These are phyloP conservation scores for Trinorchestia longiramus DNA, from an alignment of 1,140 invertebrate species.

Conservation along the genomic window DNA sequence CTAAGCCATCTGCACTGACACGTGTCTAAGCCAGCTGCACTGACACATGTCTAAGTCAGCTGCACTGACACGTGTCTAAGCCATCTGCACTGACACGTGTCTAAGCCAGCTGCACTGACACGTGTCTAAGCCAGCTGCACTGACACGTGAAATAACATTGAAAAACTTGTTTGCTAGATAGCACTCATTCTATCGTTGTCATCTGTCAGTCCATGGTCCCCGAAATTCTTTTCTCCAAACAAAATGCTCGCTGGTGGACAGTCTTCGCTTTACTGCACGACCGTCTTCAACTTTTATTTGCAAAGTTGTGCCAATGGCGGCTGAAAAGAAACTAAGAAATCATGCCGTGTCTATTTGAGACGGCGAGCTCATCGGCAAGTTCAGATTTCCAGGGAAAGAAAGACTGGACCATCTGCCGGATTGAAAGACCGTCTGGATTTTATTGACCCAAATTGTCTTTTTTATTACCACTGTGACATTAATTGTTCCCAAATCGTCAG, in stretches of 20 bases:
- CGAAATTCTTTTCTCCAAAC: neutral
- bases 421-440: neutral
- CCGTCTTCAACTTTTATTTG: constrained; percentile 30
- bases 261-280: neutral
- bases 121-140: neutral
- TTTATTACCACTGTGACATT: too few species aligned
- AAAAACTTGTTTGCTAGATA: neutral
- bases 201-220: neutral
- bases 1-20: too few species aligned
- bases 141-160: neutral
- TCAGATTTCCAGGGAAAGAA: neutral
- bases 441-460: neutral
- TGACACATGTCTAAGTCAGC: neutral
- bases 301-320: constrained; percentile 37
- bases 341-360: constrained; percentile 25
- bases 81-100: neutral
- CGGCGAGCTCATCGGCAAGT: constrained; percentile 4
- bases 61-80: neutral
- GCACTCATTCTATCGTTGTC: neutral
- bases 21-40: neutral
- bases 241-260: constrained; percentile 7
- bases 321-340: constrained; percentile 30
- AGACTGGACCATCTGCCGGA: neutral
- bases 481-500: too few species aligned
- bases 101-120: neutral